These are phyloP conservation scores for Turdus rufiventris DNA, from an alignment of 2,113 vertebrate species.

Conservation along the genomic window DNA sequence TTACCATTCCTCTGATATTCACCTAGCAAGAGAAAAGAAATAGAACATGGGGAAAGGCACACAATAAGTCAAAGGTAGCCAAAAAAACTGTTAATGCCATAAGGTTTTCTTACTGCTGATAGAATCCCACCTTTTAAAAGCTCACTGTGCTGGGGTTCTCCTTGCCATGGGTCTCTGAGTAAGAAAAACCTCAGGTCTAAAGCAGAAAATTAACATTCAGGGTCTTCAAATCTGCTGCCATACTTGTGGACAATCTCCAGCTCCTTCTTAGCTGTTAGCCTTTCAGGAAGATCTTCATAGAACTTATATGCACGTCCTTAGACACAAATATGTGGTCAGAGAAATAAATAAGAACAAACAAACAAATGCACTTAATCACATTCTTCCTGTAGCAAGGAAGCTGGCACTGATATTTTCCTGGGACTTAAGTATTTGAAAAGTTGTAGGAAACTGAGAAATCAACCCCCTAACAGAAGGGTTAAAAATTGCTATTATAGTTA, in stretches of 20 bases:
- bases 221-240: fast-evolving
- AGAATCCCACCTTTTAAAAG: not conserved
- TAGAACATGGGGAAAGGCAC: not conserved
- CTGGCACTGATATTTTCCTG: not conserved
- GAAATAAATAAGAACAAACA: not conserved
- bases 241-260: not conserved
- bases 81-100: not conserved
- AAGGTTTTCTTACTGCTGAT: not conserved
- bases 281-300: not conserved
- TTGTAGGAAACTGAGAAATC: not conserved
- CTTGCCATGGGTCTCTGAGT: fast-evolving
- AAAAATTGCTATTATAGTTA: not conserved
- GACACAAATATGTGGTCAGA: fast-evolving
- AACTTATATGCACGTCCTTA: not conserved
- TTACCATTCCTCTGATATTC: not conserved
- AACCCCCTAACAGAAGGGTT: not conserved
- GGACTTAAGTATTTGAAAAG: not conserved
- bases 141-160: fast-evolving
- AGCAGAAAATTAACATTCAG: not conserved
- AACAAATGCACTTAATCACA: not conserved
- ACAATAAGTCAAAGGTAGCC: fast-evolving
- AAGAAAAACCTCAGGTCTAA: not conserved
- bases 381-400: not conserved
- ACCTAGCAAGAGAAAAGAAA: not conserved
- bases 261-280: not conserved